Base-by-base conservation (phyloP, 2,888 invertebrate genomes). In the Luperina nickerlii region DNA sequence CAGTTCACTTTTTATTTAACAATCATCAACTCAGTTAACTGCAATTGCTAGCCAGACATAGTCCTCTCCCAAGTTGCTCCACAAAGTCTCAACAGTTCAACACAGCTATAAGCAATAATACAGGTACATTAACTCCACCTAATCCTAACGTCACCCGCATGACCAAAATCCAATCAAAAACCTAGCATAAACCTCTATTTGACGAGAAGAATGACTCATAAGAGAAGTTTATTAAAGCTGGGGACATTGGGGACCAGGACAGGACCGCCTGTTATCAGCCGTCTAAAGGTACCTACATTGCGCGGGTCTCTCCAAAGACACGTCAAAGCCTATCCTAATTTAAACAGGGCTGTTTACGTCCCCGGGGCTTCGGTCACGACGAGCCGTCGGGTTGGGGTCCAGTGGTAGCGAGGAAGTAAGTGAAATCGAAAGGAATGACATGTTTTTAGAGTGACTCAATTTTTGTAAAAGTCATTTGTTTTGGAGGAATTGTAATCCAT, bases 281-380 rank as follows among this genome's bases (percentile, higher is more conserved):
- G 88, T 88, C 89, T 88, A 82, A 86, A 90, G 90, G 90, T 91
- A 89, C n/a, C n/a, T n/a, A n/a, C 81, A 88, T 85, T 84, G 86
- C 85, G 79, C 79, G 79, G 73, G 71, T 83, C 89, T 90, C 93
- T 93, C 94, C 91, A 91, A 94, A 95, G 95, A 94, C 95, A 95
- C 92, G 95, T 95, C 96, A 95, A 94, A 96, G 95, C 95, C 96
- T 95, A 95, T 95, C 94, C 95, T 95, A 96, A 96, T 96, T 96
- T 95, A 96, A 95, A 95, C 95, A 95, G 96, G 95, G 92, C 94
- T 95, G 95, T 94, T 94, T 94, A 94, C 93, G 95, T 94, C 95
- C 94, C 94, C 87, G 84, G 92, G 94, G 95, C 92, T 91, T 80
- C 92, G 90, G 91, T 90, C 90, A 89, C 88, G 90, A 90, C 87